A percentile compares a stretch with the other conserved stretches of the same genome.
Evolutionary conservation across 1,140 invertebrate species (phyloP).

Genomic region (Pseudobourletiella spinata): DNA sequence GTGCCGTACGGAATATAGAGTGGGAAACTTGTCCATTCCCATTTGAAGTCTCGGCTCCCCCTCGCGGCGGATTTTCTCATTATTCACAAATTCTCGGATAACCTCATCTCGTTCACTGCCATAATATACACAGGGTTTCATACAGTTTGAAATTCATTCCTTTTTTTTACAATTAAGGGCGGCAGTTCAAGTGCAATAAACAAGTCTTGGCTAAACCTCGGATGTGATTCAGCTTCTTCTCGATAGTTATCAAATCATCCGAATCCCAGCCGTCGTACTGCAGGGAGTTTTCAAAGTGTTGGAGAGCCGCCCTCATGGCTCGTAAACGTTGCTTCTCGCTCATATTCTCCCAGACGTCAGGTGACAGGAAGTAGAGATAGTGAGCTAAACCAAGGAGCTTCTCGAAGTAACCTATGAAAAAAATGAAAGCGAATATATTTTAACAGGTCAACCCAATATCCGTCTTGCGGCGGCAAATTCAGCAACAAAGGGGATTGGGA

Average conservation of each 20-base stretch:
- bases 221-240: not conserved
- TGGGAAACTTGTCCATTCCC: too few relatives aligned
- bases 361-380: not conserved
- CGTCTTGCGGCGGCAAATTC: too few relatives aligned
- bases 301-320: not conserved
- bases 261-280: not conserved
- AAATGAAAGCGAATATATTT: not conserved
- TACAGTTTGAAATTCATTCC: too few relatives aligned
- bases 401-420: conserved; percentile 6
- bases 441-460: too few relatives aligned
- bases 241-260: not conserved
- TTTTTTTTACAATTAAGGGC: too few relatives aligned
- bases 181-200: not conserved
- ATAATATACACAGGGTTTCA: too few relatives aligned
- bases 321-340: not conserved
- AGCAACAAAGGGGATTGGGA: too few relatives aligned
- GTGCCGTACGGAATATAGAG: too few relatives aligned
- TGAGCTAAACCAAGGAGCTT: not conserved
- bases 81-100: too few relatives aligned
- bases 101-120: too few relatives aligned
- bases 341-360: not conserved
- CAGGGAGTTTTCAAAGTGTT: conserved; percentile 1
- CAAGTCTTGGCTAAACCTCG: not conserved
- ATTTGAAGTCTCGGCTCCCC: too few relatives aligned
- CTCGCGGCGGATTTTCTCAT: too few relatives aligned